Conservation (phyloP, 2,797 vertebrate species). For the Acanthopagrus latus region DNA sequence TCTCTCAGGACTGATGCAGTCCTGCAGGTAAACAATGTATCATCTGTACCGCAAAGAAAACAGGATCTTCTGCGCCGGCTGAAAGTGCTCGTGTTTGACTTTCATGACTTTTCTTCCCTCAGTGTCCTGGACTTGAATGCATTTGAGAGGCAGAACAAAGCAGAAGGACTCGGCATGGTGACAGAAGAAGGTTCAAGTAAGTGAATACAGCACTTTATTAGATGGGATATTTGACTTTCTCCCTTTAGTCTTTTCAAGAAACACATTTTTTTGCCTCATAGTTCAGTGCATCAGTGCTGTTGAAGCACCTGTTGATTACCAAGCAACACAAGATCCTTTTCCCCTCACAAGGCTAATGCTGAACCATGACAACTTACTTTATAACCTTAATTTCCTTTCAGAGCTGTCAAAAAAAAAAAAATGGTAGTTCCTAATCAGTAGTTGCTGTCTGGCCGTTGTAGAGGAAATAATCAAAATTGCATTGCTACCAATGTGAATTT, state of each 20-base stretch:
- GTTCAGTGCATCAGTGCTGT: background rate
- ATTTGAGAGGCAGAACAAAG: slow-evolving; percentile 99
- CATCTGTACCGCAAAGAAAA: background rate
- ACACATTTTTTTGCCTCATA: background rate
- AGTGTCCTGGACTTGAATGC: slow-evolving; percentile 99
- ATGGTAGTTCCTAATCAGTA: slow-evolving; percentile 19
- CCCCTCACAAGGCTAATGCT: slow-evolving; percentile 57
- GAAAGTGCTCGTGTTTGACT: slow-evolving; percentile 3
- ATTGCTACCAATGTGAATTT: slow-evolving; percentile 53
- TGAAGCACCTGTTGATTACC: slow-evolving; percentile 1
- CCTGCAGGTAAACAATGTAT: slow-evolving; percentile 89
- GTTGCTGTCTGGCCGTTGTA: slow-evolving; percentile 29
- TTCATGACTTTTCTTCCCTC: background rate
- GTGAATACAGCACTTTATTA: slow-evolving; percentile 70
- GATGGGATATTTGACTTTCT: background rate
- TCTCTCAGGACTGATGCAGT: slow-evolving; percentile 97
- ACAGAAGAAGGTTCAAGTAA: slow-evolving; percentile 99
- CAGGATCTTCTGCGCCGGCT: background rate
- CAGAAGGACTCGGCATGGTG: slow-evolving; percentile 98
- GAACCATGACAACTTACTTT: slow-evolving; percentile 55
- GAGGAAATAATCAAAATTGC: slow-evolving; percentile 47
- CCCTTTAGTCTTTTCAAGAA: background rate
- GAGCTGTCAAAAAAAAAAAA: slow-evolving; percentile 7
- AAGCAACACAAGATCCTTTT: background rate
- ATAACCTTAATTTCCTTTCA: slow-evolving; percentile 24